These are phyloP conservation scores for Penaeus vannamei DNA, from an alignment of 1,140 invertebrate species.

Conservation along the genomic window DNA sequence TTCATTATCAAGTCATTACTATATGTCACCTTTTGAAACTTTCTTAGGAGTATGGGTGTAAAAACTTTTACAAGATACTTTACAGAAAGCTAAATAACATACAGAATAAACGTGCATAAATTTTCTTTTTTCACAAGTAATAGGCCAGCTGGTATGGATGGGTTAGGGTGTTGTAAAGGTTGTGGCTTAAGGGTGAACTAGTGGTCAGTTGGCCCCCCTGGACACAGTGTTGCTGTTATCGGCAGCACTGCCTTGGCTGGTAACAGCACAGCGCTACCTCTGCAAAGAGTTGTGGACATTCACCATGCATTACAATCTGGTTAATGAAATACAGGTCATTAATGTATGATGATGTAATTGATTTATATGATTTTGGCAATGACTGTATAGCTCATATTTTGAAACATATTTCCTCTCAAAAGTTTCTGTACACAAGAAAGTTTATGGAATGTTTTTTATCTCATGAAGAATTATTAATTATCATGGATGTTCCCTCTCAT, in stretches of 20 bases:
- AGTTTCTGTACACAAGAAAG: too few relatives aligned
- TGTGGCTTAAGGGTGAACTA: slow-evolving; percentile 29
- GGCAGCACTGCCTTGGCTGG: slow-evolving; percentile 38
- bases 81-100: too few relatives aligned
- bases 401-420: too few relatives aligned
- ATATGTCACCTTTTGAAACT: slow-evolving; percentile 43
- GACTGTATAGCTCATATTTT: too few relatives aligned
- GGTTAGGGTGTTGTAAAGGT: slow-evolving; percentile 8
- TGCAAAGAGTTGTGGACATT: slow-evolving; percentile 28
- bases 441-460: too few relatives aligned
- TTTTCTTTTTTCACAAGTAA: not conserved
- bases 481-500: too few relatives aligned
- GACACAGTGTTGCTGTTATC: slow-evolving; percentile 32
- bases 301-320: slow-evolving; percentile 29
- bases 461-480: too few relatives aligned
- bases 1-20: too few relatives aligned
- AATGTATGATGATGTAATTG: too few relatives aligned
- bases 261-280: slow-evolving; percentile 41
- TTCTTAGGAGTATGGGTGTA: slow-evolving; percentile 26
- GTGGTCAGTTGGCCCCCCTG: slow-evolving; percentile 42
- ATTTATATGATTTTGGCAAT: too few relatives aligned
- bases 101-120: too few relatives aligned
- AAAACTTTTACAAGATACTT: too few relatives aligned
- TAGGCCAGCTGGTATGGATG: not conserved
- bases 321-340: not conserved